These are phyloP conservation scores for mouse (Mus musculus) DNA, from an alignment of 2,113 vertebrate genomes.

Conservation along the genomic window DNA sequence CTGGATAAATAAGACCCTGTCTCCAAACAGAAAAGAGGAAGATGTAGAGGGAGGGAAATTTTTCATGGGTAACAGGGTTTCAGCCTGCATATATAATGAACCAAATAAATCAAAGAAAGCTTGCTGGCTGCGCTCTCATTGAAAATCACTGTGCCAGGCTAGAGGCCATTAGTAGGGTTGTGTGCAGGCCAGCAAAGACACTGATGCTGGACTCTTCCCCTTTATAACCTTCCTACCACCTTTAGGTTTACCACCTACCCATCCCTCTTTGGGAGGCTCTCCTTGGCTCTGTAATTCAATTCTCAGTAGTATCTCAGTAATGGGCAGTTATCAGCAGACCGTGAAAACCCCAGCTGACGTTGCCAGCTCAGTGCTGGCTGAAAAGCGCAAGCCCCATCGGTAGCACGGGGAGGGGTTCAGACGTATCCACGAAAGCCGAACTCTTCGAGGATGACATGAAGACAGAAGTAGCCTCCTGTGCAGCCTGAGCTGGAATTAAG, in stretches of 20 bases:
- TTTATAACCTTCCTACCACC: neutral
- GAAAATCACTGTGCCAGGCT: neutral
- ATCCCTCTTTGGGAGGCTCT: neutral
- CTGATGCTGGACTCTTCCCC: neutral
- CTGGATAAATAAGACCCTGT: neutral
- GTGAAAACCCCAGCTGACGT: neutral
- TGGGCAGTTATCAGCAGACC: neutral
- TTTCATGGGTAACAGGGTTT: neutral
- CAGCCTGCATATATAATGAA: neutral
- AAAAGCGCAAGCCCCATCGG: neutral
- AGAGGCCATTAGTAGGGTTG: neutral
- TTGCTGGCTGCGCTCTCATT: neutral
- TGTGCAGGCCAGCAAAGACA: neutral
- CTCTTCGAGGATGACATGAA: neutral
- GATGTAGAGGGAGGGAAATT: too few relatives aligned
- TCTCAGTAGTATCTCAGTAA: neutral
- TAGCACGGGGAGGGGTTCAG: accelerated
- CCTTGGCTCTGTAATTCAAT: neutral
- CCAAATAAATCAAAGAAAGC: neutral
- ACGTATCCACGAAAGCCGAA: neutral
- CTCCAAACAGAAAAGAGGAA: neutral
- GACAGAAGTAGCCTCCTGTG: too few relatives aligned
- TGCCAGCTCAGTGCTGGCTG: neutral
- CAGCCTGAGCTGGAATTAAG: neutral
- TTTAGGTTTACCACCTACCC: neutral